Percentiles rank a stretch among this genome's conserved stretches.
These are phyloP conservation scores for Pachyramphus minor DNA, from an alignment of 2,113 vertebrate species.

Conservation along the genomic window DNA sequence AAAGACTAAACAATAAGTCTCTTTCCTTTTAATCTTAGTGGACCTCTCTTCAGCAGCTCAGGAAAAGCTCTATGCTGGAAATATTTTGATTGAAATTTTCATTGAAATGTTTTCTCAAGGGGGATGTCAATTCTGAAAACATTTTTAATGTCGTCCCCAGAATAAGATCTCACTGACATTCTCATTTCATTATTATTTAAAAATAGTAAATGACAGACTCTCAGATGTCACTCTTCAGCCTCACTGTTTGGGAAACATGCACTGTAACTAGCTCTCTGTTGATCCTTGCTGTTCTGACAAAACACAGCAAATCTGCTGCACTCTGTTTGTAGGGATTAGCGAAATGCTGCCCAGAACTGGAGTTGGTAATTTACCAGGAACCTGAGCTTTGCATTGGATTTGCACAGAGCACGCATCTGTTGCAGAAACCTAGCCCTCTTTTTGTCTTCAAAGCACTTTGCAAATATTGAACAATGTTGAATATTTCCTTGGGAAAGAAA, in stretches of 20 bases:
- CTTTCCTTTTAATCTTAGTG: not conserved
- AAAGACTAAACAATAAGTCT: not conserved
- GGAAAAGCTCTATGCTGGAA: not conserved
- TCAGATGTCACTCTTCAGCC: not conserved
- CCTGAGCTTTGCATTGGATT: not conserved
- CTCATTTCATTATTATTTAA: not conserved
- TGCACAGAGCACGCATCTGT: not conserved
- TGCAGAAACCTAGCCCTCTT: not conserved
- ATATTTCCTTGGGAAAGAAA: not conserved
- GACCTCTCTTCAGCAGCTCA: not conserved
- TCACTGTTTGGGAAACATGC: not conserved
- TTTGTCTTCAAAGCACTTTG: not conserved
- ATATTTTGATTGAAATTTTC: not conserved
- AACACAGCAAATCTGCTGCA: not conserved
- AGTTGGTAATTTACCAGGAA: conserved; percentile 27
- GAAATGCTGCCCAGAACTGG: not conserved
- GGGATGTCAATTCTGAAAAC: not conserved
- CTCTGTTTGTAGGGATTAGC: not conserved
- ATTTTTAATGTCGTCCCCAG: not conserved
- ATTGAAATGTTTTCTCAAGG: not conserved
- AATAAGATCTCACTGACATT: not conserved
- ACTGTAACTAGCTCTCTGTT: not conserved
- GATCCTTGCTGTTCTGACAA: conserved; percentile 36
- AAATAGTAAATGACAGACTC: not conserved
- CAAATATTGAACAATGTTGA: not conserved